phyloP scores from a whole-genome alignment of 92 coral and sea anemone species.

The Porites lobata region DNA sequence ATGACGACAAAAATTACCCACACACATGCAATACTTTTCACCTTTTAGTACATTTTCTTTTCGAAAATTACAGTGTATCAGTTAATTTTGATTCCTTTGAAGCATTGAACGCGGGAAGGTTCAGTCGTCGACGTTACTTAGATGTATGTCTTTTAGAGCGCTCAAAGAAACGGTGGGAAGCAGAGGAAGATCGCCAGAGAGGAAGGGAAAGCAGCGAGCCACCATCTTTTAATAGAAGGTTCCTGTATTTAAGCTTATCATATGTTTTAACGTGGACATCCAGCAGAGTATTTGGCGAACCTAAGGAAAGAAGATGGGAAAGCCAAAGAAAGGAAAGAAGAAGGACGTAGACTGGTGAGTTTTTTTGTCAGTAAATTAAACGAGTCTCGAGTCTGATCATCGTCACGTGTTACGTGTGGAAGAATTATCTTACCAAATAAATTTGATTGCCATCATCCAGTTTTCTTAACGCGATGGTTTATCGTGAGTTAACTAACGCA shows the following conservation, averaged over 20 bases:
- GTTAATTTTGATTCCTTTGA: neutral
- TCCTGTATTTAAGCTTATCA: neutral
- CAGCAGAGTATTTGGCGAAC: neutral
- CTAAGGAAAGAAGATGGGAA: slow-evolving; percentile 73
- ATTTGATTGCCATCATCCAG: too few relatives aligned
- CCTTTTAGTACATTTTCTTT: neutral
- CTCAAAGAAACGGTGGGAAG: neutral
- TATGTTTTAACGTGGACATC: neutral
- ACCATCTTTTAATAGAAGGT: neutral
- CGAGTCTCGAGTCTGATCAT: neutral
- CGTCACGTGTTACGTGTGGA: slow-evolving; percentile 14
- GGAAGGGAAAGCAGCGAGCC: slow-evolving; percentile 20
- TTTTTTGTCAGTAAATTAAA: neutral
- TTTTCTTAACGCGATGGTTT: too few relatives aligned
- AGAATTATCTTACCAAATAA: too few relatives aligned
- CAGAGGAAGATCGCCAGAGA: neutral
- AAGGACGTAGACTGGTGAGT: slow-evolving; percentile 96
- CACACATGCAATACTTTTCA: slow-evolving; percentile 37
- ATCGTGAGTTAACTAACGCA: too few relatives aligned
- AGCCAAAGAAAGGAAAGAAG: slow-evolving; percentile 95
- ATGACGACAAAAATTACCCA: slow-evolving; percentile 14
- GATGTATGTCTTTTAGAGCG: neutral
- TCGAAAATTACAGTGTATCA: neutral
- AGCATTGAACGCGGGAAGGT: neutral
- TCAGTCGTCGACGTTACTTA: neutral